Evolutionary conservation across 1,140 invertebrate genomes (phyloP), one percentile per base, ranked within the genome.

Genomic region (Aphis craccivora): DNA sequence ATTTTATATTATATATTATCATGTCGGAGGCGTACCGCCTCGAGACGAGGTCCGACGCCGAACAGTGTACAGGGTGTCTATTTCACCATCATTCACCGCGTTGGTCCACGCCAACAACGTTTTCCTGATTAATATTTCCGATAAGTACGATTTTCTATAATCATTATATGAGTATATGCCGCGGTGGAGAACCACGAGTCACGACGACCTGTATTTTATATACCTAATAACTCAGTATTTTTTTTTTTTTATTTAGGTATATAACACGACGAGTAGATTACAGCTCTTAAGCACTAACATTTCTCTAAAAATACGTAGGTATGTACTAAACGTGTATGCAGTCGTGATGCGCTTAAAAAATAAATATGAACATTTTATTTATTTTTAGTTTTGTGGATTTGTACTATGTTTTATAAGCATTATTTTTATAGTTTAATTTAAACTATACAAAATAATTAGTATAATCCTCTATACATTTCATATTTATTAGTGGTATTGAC

Each of bases 71-170:
- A 76, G 60, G 60, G 60, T 76, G 60, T 76, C 60, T n/a, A n/a
- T 76, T 76, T 76, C 60, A 76, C 60, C 30, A 76, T 76, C 60
- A 76, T 76, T 76, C 60, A 76, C 30, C 1, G 60, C 14, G 18
- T n/a, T n/a, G 60, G 60, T 76, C 60, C 30, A n/a, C 30, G 60
- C 30, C 30, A 76, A 76, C 60, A 76, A 76, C 60, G 5, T 76
- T 76, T 76, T 76, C n/a, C 30, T 76, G 60, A 76, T 76, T 76
- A 76, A 76, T 76, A 76, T 76, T 76, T 76, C n/a, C 60, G 60
- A 76, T 76, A 76, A 76, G 60, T 76, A 76, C 60, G n/a, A 76
- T 76, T 76, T 76, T 76, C 60, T 76, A 76, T n/a, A 76, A 76
- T n/a, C 60, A 76, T 76, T 76, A 76, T 76, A 76, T 11, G 6